Evolutionary conservation across 2,888 invertebrate species (phyloP), one percentile per base, ranked within the genome.

Genomic region (Drosophila borborema): DNA sequence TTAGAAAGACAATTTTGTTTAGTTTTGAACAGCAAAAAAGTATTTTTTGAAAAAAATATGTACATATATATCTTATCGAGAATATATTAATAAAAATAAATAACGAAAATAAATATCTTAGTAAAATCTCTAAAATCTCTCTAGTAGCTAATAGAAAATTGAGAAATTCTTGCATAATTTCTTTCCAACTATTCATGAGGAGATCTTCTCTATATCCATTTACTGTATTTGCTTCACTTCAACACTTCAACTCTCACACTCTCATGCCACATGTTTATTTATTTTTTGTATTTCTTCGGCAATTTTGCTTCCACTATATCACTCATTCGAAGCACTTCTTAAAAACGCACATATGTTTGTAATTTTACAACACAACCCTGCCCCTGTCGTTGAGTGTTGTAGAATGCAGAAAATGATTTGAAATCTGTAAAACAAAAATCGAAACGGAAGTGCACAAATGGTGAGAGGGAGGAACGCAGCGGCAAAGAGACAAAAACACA

Each of bases 401-500:
- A 23, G 20, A 58, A 56, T 45, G 48, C 48, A 45, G 51, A 40
- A 18, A 65, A 56, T 58, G 55, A 46, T 62, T 49, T 36, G 55
- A 70, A 80, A 63, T 65, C 62, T 76, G 80, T 38, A 38, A 38
- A 46, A 49, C 23, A 54, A 20, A 64, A 68, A 38, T 64, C 61
- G 31, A 45, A 61, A 40, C 59, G 54, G 54, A 54, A 54, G 23
- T n/a, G 38, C 38, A 6, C 69, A n/a, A 40, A 41, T 12, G 20
- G 7, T 6, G 45, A 7, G 20, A 8, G 18, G 4, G 3, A 8
- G 9, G 8, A 14, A 14, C 9, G 16, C 5, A 9, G 18, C 4
- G 20, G 14, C 43, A 18, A 28, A 63, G 63, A 76, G 56, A 61
- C 71, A 51, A 40, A 64, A 81, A 81, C 77, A 77, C 72, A 81